These are phyloP conservation scores for Sialia sialis DNA, from an alignment of 2,113 vertebrate genomes.

Conservation along the genomic window DNA sequence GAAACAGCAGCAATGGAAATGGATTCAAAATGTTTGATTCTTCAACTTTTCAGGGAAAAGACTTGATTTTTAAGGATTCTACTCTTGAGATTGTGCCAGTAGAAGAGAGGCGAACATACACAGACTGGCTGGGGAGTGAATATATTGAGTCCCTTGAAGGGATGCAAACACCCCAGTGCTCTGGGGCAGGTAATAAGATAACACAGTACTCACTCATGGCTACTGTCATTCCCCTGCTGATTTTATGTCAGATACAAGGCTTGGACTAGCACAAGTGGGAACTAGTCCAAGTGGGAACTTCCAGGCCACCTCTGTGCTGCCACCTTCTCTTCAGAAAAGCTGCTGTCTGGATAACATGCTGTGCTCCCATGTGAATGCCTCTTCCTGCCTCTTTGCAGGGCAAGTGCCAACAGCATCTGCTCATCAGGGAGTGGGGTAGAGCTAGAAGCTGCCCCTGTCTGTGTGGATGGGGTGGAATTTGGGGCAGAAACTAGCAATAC, in stretches of 20 bases:
- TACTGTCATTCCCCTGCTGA: background rate
- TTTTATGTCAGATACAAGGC: background rate
- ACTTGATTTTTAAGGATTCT: conserved; percentile 94
- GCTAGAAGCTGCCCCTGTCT: background rate
- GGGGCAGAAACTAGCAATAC: background rate
- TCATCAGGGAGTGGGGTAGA: background rate
- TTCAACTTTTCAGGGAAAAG: conserved; percentile 73
- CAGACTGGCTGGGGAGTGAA: conserved; percentile 85
- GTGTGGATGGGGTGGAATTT: background rate
- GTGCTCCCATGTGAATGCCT: background rate
- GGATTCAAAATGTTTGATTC: conserved; percentile 94
- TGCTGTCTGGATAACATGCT: background rate
- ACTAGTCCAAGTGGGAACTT: background rate
- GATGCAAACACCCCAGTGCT: conserved; percentile 76
- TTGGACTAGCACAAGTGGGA: background rate
- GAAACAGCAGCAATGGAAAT: conserved; percentile 62
- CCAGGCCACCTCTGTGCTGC: background rate
- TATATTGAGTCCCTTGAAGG: conserved; percentile 82
- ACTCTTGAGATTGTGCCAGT: conserved; percentile 76
- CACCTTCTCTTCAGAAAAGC: background rate
- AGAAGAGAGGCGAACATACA: conserved; percentile 77
- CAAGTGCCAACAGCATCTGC: background rate
- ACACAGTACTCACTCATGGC: background rate
- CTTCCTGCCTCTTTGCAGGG: background rate
- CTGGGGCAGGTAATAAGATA: conserved; percentile 70